Base-by-base conservation (phyloP, 2,113 vertebrate species). In the Eidolon helvum region DNA sequence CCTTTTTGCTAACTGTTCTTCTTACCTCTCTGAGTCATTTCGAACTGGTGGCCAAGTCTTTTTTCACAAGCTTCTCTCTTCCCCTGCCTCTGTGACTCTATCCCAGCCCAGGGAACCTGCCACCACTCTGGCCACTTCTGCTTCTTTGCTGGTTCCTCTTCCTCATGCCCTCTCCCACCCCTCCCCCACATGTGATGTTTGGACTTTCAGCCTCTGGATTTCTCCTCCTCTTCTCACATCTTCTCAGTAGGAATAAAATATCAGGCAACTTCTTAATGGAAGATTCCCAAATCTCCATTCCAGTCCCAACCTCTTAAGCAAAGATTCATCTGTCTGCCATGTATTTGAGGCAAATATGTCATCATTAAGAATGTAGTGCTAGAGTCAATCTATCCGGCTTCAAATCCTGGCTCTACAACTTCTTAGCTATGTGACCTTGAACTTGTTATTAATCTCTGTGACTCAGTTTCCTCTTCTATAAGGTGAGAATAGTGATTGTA, bases 71-170 rank as follows among this genome's bases (percentile, higher is more conserved):
- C 26, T 68, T 72, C 33, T 87, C 61, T 45, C 55, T 28, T 74
- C 43, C 14, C 48, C 38, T n/a, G 26, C 89, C 18, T 77, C 71
- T 85, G 21, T 45, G 69, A 65, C 69, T 75, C 85, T 35, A 38
- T 48, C 55, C 45, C 66, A 92, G 57, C 53, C 48, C 45, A 89
- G n/a, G 18, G 57, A 95, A 91, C 50, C 93, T 93, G 57, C 69
- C 43, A 86, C n/a, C 55, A 91, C 14, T 79, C n/a, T 63, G 69
- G 91, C 86, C 89, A 93, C 95, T 94, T 95, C 86, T 79, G 78
- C 43, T 94, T 89, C 63, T 95, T 87, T 48, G 57, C 22, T 90
- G 50, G 79, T 94, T 94, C 95, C 96, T 96, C 59, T 86, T 96
- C 63, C 94, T 89, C 55, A 26, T 9, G 45, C 2, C 59, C 40